Evolutionary conservation across 2,888 invertebrate species (phyloP), one percentile per base, ranked within the genome.

Genomic region (Kuschelorhynchus macadamiae): DNA sequence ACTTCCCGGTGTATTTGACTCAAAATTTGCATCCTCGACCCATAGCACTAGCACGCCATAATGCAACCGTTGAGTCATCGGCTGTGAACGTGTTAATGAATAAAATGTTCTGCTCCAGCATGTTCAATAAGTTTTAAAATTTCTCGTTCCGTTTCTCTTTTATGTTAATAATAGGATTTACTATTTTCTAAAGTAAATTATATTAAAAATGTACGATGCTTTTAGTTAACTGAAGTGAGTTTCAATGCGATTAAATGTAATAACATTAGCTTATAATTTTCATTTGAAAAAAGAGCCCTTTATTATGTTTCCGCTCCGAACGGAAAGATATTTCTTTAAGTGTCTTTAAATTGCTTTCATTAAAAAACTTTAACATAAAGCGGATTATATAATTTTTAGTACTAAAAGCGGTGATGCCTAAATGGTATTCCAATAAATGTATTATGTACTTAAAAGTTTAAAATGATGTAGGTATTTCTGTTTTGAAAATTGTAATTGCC

Each of bases 161-260:
- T 16, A 44, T 44, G 5, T 44, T 44, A 9, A 36, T 36, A 36
- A 36, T 36, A 36, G 36, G 36, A 36, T 36, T 36, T n/a, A 36
- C 36, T 36, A 36, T 36, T 36, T 36, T 11, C 12, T 12, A 7
- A 3, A 36, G 36, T 36, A 36, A 36, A 36, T 36, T 36, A 7
- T n/a, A 36, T 36, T 36, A 12, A 36, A 36, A 11, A 36, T 36
- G 11, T 11, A 36, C 36, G 36, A 11, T 36, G 12, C 32, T n/a
- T 25, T 25, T 7, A 25, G 25, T 36, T 7, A 3, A 36, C 36
- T 36, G 11, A 36, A 36, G 36, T 36, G 12, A 36, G 36, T 36
- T 12, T 11, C 11, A 36, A 36, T 36, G n/a, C 2, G 36, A 36
- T 36, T 36, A 36, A 36, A 36, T 12, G 12, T 36, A 36, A 36